phyloP scores from a whole-genome alignment of 2,797 vertebrate species.

The Xiphophorus birchmanni region DNA sequence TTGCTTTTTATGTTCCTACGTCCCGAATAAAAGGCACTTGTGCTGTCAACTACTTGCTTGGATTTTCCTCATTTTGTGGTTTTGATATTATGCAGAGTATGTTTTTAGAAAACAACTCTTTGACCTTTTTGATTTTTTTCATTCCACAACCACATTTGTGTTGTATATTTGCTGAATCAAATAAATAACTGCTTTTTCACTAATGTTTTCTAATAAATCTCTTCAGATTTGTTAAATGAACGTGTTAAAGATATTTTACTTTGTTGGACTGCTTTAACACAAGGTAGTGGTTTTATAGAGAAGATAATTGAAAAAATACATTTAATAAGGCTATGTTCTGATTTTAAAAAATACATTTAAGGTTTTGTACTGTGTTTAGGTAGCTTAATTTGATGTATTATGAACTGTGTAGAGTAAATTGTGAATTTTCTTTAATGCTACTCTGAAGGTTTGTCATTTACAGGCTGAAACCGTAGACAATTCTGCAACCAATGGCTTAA shows the following conservation, averaged over 20 bases:
- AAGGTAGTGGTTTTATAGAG: not conserved
- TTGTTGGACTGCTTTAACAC: not conserved
- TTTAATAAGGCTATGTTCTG: not conserved
- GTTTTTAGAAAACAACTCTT: not conserved
- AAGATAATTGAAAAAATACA: not conserved
- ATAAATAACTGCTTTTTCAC: not conserved
- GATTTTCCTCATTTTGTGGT: not conserved
- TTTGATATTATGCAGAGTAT: not conserved
- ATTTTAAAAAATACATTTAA: too few relatives aligned
- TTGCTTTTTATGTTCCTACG: conserved; percentile 66
- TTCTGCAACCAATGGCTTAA: conserved; percentile 43
- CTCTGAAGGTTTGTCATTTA: not conserved
- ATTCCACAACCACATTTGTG: not conserved
- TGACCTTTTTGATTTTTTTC: not conserved
- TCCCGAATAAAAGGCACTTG: conserved; percentile 76
- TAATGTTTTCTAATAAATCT: not conserved
- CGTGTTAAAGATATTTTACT: not conserved
- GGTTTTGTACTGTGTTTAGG: too few relatives aligned
- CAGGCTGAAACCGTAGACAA: conserved; percentile 18
- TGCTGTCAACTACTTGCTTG: conserved; percentile 45
- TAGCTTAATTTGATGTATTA: too few relatives aligned
- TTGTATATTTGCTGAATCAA: not conserved
- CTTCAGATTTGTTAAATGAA: not conserved
- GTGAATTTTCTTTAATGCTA: not conserved
- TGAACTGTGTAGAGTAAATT: too few relatives aligned